Percentiles rank a stretch among this genome's conserved stretches.
These are phyloP conservation scores for Noctua pronuba DNA, from an alignment of 2,888 invertebrate genomes.

Conservation along the genomic window DNA sequence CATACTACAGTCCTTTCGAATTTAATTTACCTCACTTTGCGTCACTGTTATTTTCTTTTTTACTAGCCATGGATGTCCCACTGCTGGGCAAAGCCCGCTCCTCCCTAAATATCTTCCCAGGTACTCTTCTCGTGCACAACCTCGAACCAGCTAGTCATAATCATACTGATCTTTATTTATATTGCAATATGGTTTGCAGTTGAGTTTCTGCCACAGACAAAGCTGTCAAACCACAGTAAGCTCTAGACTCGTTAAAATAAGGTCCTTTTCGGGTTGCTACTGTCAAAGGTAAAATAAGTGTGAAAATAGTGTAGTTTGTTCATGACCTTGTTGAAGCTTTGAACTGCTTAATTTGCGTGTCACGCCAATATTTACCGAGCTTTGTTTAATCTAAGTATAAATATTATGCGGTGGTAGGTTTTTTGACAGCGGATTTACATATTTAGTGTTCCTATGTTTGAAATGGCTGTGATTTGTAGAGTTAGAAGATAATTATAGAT, in stretches of 20 bases:
- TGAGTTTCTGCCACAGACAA: not conserved
- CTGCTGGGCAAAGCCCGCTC: not conserved
- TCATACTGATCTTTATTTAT: not conserved
- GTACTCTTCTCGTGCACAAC: not conserved
- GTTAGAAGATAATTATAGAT: not conserved
- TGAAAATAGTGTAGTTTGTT: conserved; percentile 2
- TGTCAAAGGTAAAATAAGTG: not conserved
- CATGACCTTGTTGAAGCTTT: conserved; percentile 54
- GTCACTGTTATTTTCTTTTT: not conserved
- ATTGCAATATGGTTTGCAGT: not conserved
- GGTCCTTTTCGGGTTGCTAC: not conserved
- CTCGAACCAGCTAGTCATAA: not conserved
- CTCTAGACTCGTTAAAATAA: no score
- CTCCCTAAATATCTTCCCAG: not conserved
- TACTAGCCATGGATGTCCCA: not conserved
- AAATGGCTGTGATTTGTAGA: conserved; percentile 1
- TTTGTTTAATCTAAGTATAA: conserved; percentile 52
- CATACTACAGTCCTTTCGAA: conserved; percentile 22
- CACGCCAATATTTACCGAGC: conserved; percentile 51
- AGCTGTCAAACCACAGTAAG: not conserved
- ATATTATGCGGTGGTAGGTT: conserved; percentile 16
- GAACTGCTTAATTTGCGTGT: conserved; percentile 55
- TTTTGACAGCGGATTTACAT: conserved; percentile 26
- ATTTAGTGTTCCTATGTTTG: conserved; percentile 14
- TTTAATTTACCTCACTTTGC: not conserved